These are phyloP conservation scores for Syritta pipiens DNA, from an alignment of 2,888 invertebrate genomes.

Conservation along the genomic window DNA sequence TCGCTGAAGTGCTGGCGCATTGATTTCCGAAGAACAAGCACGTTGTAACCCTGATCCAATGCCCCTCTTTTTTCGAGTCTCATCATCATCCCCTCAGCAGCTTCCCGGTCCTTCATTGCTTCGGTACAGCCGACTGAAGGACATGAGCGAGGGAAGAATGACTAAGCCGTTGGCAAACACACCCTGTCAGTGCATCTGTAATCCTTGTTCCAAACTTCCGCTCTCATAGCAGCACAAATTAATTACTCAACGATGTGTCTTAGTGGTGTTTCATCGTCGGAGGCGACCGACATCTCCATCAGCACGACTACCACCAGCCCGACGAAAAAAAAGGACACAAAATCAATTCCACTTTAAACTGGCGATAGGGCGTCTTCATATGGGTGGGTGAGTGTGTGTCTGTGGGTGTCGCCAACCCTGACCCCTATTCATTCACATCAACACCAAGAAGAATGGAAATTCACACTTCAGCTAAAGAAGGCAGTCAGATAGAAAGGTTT, in stretches of 20 bases:
- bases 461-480: slow-evolving; percentile 20
- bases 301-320: background rate
- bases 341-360: slow-evolving; percentile 43
- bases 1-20: slow-evolving; percentile 21
- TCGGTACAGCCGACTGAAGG: slow-evolving; percentile 14
- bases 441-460: background rate
- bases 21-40: slow-evolving; percentile 28
- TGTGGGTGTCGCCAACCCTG: slow-evolving; percentile 23
- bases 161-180: slow-evolving; percentile 20
- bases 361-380: slow-evolving; percentile 22
- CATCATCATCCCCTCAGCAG: background rate
- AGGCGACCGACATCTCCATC: background rate
- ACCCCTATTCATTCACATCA: slow-evolving; percentile 26
- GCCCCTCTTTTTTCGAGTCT: slow-evolving; percentile 37
- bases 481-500: slow-evolving; percentile 29
- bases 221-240: slow-evolving; percentile 20
- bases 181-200: slow-evolving; percentile 11
- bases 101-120: background rate
- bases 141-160: slow-evolving; percentile 16
- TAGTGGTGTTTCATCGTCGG: background rate
- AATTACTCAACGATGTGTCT: slow-evolving; percentile 19
- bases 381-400: background rate
- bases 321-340: slow-evolving; percentile 20
- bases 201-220: slow-evolving; percentile 36
- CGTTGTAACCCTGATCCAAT: slow-evolving; percentile 47